These are phyloP conservation scores for Acholoe squamosa DNA, from an alignment of 2,888 invertebrate genomes.

Conservation along the genomic window DNA sequence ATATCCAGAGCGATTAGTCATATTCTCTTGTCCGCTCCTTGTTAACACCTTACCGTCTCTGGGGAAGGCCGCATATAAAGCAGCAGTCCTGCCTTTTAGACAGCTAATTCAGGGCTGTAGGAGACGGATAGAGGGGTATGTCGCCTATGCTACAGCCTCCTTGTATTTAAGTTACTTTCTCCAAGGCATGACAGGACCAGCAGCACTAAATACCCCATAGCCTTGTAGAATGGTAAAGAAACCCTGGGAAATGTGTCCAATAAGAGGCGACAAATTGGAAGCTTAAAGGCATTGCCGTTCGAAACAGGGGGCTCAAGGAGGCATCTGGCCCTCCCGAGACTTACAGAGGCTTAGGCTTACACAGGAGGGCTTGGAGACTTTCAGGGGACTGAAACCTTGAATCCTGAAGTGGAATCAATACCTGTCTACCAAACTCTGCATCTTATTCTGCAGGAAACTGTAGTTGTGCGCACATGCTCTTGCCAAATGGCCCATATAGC, in stretches of 20 bases:
- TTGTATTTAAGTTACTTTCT: constrained; percentile 5
- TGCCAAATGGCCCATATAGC: too few species aligned
- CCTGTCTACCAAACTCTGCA: background rate
- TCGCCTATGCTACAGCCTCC: background rate
- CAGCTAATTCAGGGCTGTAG: background rate
- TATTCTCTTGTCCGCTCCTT: background rate
- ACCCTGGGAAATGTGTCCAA: background rate
- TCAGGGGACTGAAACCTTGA: background rate
- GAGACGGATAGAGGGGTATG: background rate
- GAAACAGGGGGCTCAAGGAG: constrained; percentile 19
- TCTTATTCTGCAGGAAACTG: too few species aligned
- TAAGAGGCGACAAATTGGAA: constrained; percentile 12
- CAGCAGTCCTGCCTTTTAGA: background rate
- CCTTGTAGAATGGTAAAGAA: background rate
- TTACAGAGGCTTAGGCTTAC: background rate
- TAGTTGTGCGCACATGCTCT: too few species aligned
- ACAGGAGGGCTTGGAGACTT: background rate
- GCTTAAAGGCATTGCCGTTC: background rate
- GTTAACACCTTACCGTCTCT: constrained; percentile 3
- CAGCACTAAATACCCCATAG: constrained; percentile 4
- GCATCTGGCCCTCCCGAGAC: background rate
- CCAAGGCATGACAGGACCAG: background rate
- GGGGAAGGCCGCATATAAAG: background rate
- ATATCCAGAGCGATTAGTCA: background rate
- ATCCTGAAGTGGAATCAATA: constrained; percentile 9